A percentile compares a stretch with the other conserved stretches of the same genome.
These are phyloP conservation scores for Thomomys bottae DNA, from an alignment of 2,113 vertebrate species.

Conservation along the genomic window DNA sequence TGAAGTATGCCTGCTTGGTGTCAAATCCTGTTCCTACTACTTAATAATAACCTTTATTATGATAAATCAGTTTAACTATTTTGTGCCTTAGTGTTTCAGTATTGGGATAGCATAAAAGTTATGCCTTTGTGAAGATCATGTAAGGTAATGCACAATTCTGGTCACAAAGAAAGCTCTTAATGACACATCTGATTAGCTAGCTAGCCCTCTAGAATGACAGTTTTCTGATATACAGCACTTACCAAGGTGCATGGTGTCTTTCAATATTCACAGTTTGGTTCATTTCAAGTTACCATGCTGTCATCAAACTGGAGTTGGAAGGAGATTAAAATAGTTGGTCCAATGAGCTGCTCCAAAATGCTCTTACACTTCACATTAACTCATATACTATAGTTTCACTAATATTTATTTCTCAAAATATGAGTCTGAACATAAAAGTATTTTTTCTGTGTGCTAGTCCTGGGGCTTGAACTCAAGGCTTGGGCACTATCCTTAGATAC, in stretches of 20 bases:
- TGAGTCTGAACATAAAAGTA: neutral
- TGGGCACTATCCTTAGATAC: too few species aligned
- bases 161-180: neutral
- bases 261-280: neutral
- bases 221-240: neutral
- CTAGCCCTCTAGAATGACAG: neutral
- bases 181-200: neutral
- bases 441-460: too few species aligned
- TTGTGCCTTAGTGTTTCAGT: constrained; percentile 9
- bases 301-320: neutral
- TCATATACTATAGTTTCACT: neutral
- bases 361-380: fast-evolving
- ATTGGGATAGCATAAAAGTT: neutral
- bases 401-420: constrained; percentile 11
- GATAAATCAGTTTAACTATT: neutral
- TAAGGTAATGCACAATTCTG: neutral
- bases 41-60: neutral
- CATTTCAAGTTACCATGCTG: neutral
- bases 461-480: too few species aligned
- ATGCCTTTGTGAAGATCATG: neutral
- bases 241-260: neutral
- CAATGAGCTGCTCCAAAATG: neutral
- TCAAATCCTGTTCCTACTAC: neutral
- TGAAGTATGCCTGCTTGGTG: neutral
- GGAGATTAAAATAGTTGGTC: neutral